Percentiles rank a stretch among this genome's conserved stretches.
phyloP scores from a whole-genome alignment of 1,140 invertebrate genomes.

The Cryptotermes secundus region DNA sequence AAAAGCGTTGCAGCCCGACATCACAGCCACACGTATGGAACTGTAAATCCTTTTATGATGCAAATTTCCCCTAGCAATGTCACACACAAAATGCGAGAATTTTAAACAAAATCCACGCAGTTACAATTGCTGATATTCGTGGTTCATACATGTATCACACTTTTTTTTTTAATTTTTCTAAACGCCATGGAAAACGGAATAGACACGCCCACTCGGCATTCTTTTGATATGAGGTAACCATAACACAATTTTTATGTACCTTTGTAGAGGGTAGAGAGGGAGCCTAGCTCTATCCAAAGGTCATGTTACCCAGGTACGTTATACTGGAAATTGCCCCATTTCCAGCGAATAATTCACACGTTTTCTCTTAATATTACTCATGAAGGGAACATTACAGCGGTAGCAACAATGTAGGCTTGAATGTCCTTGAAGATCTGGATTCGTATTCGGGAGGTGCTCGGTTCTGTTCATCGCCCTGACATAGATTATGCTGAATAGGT shows the following conservation, averaged over 20 bases:
- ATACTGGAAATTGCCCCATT: too few relatives aligned
- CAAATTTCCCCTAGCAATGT: background rate
- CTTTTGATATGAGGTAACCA: background rate
- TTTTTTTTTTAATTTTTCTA: background rate
- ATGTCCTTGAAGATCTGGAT: too few relatives aligned
- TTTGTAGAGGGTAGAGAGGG: background rate
- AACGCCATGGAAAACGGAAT: background rate
- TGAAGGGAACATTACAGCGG: too few relatives aligned
- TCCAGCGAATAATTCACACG: too few relatives aligned
- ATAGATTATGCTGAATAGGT: too few relatives aligned
- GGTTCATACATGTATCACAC: background rate
- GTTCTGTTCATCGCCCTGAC: too few relatives aligned
- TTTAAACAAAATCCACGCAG: background rate
- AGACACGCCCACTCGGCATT: background rate
- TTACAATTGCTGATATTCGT: background rate
- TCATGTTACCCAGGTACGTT: too few relatives aligned
- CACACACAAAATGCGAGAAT: background rate
- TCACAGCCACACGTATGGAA: conserved; percentile 1
- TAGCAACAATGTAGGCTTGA: too few relatives aligned
- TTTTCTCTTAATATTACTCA: too few relatives aligned
- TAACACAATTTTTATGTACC: background rate
- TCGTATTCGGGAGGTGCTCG: too few relatives aligned
- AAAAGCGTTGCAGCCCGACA: background rate
- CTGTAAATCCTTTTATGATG: conserved; percentile 19
- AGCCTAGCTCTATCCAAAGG: too few relatives aligned